Evolutionary conservation across 2,888 invertebrate genomes (phyloP).

Genomic region (Notocelia uddmanniana): DNA sequence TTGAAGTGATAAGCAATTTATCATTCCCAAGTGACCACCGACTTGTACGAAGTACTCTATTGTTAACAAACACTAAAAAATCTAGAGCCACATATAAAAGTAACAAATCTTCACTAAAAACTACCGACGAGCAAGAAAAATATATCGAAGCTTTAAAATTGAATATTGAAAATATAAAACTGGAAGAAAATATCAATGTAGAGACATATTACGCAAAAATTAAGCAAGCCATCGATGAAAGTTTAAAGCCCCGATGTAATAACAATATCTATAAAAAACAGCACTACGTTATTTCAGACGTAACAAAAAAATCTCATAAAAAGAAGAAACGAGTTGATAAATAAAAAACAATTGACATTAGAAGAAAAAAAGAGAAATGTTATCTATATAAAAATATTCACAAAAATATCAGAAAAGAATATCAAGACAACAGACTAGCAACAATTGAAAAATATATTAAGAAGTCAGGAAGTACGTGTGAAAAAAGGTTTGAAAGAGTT

Average conservation of each 20-base stretch:
- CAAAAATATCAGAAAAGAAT: constrained; percentile 38
- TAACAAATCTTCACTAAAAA: too few relatives aligned
- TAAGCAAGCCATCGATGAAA: constrained; percentile 16
- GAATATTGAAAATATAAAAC: too few relatives aligned
- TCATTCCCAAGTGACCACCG: too few relatives aligned
- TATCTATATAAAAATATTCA: too few relatives aligned
- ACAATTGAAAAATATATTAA: constrained; percentile 32
- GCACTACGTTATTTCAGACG: constrained; percentile 25
- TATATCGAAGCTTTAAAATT: too few relatives aligned
- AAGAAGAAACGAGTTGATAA: constrained; percentile 38
- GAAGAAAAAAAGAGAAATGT: constrained; percentile 37
- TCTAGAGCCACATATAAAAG: too few relatives aligned
- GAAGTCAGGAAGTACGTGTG: constrained; percentile 31
- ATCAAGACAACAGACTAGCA: constrained; percentile 25
- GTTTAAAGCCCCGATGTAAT: constrained; percentile 23
- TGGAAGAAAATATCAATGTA: constrained; percentile 30
- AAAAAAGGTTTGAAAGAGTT: constrained; percentile 35
- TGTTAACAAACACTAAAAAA: too few relatives aligned
- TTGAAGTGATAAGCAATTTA: too few relatives aligned
- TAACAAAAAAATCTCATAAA: constrained; percentile 25
- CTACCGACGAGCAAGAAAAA: too few relatives aligned
- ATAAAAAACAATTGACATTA: constrained; percentile 35
- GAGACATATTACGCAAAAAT: constrained; percentile 41
- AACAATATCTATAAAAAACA: too few relatives aligned
- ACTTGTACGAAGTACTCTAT: too few relatives aligned